Base-by-base conservation (phyloP, 2,113 vertebrate genomes). In the Hoplias malabaricus region DNA sequence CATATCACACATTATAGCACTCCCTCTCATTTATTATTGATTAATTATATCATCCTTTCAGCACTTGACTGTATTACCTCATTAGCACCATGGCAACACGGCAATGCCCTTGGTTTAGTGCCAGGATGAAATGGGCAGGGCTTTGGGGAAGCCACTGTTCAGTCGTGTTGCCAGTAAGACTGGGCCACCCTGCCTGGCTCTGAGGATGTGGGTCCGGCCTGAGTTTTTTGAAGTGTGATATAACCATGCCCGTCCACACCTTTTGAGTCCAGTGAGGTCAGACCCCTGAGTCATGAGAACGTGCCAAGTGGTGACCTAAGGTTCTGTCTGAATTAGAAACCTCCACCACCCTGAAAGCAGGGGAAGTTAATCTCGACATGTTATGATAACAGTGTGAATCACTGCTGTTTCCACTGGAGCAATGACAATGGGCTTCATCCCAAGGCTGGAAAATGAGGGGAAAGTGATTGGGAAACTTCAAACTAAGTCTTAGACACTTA, bases 221-320 rank as follows among this genome's bases (percentile, higher is more conserved):
- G 63, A 43, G 23, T 73, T 79, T 46, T 16, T 46, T 67, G 68
- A 42, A 73, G 53, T 21, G 34, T 73, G 73, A 79, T n/a, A 9
- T 50, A 42, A 27, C 54, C 34, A 13, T 57, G 21, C 50, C 31
- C 38, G 38, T 70, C 70, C 78, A 78, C 71, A 74, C 78, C 78
- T 62, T 70, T 12, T 69, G 14, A 34, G 38, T 43, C 61, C n/a
- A 23, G 48, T 16, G 23, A 42, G 48, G 34, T 42, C 67, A 76
- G 29, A 10, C n/a, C 29, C n/a, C 11, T 23, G 29, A 69, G 25
- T 43, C 59, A 57, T 56, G 73, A 76, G 46, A 63, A 43, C 9
- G 7, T 34, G 19, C 48, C 25, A n/a, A 66, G 48, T 68, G 63
- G 40, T 56, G 40, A 48, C 54, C 46, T 50, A 50, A 21, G 0